Base-by-base conservation (phyloP, 2,888 invertebrate species). In the Tinea trinotella region DNA sequence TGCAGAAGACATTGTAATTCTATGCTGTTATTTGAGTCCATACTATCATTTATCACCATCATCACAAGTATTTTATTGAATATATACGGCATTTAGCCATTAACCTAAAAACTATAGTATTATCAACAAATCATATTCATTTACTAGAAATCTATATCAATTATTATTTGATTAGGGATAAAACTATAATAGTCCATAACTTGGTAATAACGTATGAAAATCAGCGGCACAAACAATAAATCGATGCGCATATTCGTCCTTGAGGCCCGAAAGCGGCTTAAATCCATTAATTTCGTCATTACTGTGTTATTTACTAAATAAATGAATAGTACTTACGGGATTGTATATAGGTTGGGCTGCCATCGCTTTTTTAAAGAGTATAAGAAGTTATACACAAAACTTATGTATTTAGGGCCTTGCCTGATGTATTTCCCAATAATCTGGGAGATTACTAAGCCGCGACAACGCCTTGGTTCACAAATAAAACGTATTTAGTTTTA, bases 301-400 rank as follows among this genome's bases (percentile, higher is more conserved):
- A 2, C 46, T 18, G 19, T 9, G 15, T 40, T n/a, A 13, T 40
- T 40, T 19, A 46, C 9, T 17, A 19, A 46, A 18, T 10, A 4
- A 50, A n/a, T 24, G 9, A 5, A 50, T 58, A 54, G 48, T 53
- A 70, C 83, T 74, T 64, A 84, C 83, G 58, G 83, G 83, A 58
- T 71, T 82, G 67, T 79, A 83, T 20, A 83, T 78, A 1, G 76
- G 73, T 56, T 68, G 70, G 55, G 71, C 67, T 56, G 79, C 71
- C 83, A 83, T 83, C 55, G 58, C 66, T 66, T 59, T 54, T 46
- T 6, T 10, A 6, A 4, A 9, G 12, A 7, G 13, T 15, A n/a
- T 2, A 40, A 40, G 12, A 4, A 13, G 12, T 46, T 9, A 17
- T 7, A 46, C 18, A 46, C 46, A n/a, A 40, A 40, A 15, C 40